These are phyloP conservation scores for Hyles euphorbiae DNA, from an alignment of 1,140 invertebrate species.

Conservation along the genomic window DNA sequence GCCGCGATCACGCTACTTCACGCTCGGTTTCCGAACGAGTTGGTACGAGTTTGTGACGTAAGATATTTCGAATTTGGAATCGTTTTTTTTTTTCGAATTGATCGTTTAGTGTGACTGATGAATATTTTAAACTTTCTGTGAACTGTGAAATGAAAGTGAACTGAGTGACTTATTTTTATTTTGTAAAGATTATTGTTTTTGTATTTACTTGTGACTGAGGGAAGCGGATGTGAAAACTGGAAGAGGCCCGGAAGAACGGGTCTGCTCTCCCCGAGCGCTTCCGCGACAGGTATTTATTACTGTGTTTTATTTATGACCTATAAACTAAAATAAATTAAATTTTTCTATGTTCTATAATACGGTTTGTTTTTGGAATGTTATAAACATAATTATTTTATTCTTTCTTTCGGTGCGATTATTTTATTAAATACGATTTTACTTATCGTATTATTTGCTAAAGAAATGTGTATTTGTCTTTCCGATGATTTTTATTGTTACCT, in stretches of 20 bases:
- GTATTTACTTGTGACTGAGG: conserved; percentile 21
- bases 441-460: no score
- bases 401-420: no score
- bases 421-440: no score
- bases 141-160: conserved; percentile 10
- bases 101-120: neutral
- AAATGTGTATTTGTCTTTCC: no score
- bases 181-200: conserved; percentile 19
- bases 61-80: conserved; percentile 2
- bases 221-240: conserved; percentile 56
- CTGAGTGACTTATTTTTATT: conserved; percentile 26
- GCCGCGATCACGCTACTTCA: conserved; percentile 32
- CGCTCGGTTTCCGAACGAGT: conserved; percentile 20
- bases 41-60: conserved; percentile 1
- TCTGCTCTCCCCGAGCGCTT: conserved; percentile 45
- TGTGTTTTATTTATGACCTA: neutral
- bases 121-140: conserved; percentile 5
- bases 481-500: no score
- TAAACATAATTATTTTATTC: no score
- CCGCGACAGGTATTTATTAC: conserved; percentile 42
- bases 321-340: no score
- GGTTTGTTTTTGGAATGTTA: no score
- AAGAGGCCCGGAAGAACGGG: conserved; percentile 47
- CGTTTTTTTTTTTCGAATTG: conserved; percentile 2
- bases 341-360: no score